A percentile compares a stretch with the other conserved stretches of the same genome.
Evolutionary conservation across 2,113 vertebrate species (phyloP).

Genomic region (Dendropsophus ebraccatus): DNA sequence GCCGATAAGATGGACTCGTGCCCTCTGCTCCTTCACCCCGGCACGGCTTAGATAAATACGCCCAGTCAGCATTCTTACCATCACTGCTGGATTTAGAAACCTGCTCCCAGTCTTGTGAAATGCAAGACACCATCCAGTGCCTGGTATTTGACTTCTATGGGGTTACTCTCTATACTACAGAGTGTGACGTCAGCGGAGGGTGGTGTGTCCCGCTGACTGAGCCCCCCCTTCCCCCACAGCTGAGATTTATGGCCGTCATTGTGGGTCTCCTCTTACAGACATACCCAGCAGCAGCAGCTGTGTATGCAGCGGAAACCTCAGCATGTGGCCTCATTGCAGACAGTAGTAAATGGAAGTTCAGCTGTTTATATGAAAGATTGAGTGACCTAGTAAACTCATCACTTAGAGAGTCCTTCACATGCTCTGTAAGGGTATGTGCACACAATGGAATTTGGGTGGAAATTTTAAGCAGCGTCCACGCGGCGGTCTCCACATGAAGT

Average conservation of each 20-base stretch:
- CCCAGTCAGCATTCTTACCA: background rate
- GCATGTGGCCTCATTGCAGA: background rate
- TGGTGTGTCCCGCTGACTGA: background rate
- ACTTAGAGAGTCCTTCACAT: too few species aligned
- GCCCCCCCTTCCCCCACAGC: background rate
- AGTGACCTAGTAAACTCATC: too few species aligned
- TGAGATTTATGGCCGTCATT: background rate
- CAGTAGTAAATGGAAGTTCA: too few species aligned
- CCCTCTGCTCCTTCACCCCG: conserved; percentile 10
- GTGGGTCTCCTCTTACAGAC: background rate
- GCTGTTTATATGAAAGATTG: too few species aligned
- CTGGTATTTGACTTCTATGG: background rate
- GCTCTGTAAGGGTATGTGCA: too few species aligned
- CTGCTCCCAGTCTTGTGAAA: background rate
- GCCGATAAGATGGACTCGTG: background rate
- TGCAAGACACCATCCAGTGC: conserved; percentile 11
- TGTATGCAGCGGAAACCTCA: background rate
- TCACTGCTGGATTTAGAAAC: conserved; percentile 18
- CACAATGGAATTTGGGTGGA: too few species aligned
- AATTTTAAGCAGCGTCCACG: too few species aligned
- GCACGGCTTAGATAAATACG: background rate
- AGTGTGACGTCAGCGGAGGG: background rate
- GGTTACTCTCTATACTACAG: background rate
- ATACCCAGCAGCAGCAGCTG: background rate
- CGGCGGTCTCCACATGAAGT: too few species aligned